These are phyloP conservation scores for Pediacus dermestoides DNA, from an alignment of 2,888 invertebrate genomes.

Conservation along the genomic window DNA sequence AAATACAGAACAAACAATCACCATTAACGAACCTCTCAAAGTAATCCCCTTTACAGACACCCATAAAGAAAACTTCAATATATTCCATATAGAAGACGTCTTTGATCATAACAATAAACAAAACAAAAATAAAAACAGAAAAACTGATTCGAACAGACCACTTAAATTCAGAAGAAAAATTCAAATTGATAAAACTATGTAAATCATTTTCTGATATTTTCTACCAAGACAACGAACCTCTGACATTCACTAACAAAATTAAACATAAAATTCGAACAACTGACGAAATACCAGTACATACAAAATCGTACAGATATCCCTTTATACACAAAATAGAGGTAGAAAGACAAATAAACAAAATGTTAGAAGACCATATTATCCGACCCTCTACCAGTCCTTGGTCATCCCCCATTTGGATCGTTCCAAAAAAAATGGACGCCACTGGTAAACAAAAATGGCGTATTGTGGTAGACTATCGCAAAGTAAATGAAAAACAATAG, in stretches of 20 bases:
- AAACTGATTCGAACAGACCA: conserved; percentile 19
- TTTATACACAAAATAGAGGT: conserved; percentile 33
- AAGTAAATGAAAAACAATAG: conserved; percentile 6
- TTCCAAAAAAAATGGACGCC: conserved; percentile 33
- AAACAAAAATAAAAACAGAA: neutral
- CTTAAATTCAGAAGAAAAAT: conserved; percentile 29
- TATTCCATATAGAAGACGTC: neutral
- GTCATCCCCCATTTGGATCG: conserved; percentile 14
- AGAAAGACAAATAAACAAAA: conserved; percentile 26
- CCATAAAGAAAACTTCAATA: neutral
- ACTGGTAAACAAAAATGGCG: conserved; percentile 16
- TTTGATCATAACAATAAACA: neutral
- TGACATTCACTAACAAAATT: conserved; percentile 28
- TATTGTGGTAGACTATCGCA: conserved; percentile 2
- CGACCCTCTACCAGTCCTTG: conserved; percentile 25
- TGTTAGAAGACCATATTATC: conserved; percentile 29
- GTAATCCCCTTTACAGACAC: no score
- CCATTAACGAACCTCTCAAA: no score
- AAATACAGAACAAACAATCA: no score
- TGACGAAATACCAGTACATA: conserved; percentile 29
- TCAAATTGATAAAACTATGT: conserved; percentile 20
- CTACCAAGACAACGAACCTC: conserved; percentile 20
- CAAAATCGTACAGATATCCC: conserved; percentile 34
- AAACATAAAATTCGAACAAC: conserved; percentile 30
- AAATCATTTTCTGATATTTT: conserved; percentile 26